Evolutionary conservation across 2,888 invertebrate genomes (phyloP).

Genomic region (Cosmia trapezina): DNA sequence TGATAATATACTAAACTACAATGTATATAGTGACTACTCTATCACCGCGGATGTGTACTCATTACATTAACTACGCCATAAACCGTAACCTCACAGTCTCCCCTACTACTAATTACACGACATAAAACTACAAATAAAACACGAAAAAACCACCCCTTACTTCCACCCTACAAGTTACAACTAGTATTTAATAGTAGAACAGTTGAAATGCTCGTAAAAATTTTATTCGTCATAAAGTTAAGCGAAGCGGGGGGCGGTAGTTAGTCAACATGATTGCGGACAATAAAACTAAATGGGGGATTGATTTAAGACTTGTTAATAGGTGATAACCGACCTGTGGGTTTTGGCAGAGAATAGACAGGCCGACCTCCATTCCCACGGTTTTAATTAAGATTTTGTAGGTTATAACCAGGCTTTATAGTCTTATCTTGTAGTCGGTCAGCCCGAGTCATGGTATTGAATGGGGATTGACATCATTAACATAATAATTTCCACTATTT

Average conservation of each 20-base stretch:
- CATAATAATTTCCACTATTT: background rate
- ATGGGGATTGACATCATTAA: background rate
- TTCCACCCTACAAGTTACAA: conserved; percentile 56
- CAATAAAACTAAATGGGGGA: conserved; percentile 54
- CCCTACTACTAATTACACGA: conserved; percentile 48
- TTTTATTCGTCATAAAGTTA: conserved; percentile 64
- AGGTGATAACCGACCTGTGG: conserved; percentile 3
- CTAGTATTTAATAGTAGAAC: conserved; percentile 64
- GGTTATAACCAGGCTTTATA: background rate
- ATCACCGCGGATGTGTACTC: conserved; percentile 28
- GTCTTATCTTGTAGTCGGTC: background rate
- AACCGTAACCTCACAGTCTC: conserved; percentile 36
- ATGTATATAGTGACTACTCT: conserved; percentile 11
- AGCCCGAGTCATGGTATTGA: background rate
- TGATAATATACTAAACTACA: background rate
- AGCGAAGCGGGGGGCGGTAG: conserved; percentile 42
- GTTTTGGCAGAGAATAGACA: background rate
- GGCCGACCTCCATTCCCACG: background rate
- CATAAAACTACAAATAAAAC: conserved; percentile 51
- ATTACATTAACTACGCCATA: conserved; percentile 43
- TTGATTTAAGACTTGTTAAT: conserved; percentile 61
- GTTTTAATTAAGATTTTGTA: background rate
- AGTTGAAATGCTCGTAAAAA: conserved; percentile 63
- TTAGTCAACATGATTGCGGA: conserved; percentile 54
- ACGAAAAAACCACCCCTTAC: conserved; percentile 53